Base-by-base conservation (phyloP, 2,888 invertebrate genomes). In the Caenorhabditis angaria region DNA sequence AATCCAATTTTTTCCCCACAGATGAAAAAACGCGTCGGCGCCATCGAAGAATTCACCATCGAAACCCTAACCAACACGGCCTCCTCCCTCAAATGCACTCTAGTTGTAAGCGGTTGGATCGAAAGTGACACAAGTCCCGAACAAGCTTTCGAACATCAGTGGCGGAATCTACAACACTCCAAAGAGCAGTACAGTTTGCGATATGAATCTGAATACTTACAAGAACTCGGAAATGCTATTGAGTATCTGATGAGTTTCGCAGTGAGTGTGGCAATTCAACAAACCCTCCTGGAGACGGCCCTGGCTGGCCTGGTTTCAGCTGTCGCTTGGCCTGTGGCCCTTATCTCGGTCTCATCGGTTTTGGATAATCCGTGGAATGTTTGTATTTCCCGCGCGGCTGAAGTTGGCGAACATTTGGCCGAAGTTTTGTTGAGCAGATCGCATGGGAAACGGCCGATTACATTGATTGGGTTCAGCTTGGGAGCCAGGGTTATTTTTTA, bases 321-420 rank as follows among this genome's bases (percentile, higher is more conserved):
- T 0, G 89, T 92, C 8, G 90, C 91, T 1, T 92, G 92, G 92
- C 92, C 92, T 8, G 89, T 91, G 18, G 90, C 91, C 18, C 86
- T 92, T 59, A 84, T 92, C 10, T 90, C 91, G 1, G 88, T 90
- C 60, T 90, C 91, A 4, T 89, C 89, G 10, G 89, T 91, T 0
- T 89, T 91, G 67, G 92, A 92, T 87, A 92, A 92, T 85, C 92
- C 92, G 0, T 92, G 92, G 92, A 91, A 91, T 65, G 91, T 92
- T 3, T 91, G 91, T 83, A 90, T 91, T 51, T 88, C 91, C 47
- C 87, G 92, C 55, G 89, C 91, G 24, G 90, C 90, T 5, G 90
- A 91, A 86, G 91, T 82, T 50, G 92, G 92, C 6, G 90, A 90
- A 80, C 91, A 91, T 80, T 88, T 92, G 63, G 92, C 92, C 1